Base-by-base conservation (phyloP, 1,140 invertebrate genomes). In the Drosophila nebulosa region DNA sequence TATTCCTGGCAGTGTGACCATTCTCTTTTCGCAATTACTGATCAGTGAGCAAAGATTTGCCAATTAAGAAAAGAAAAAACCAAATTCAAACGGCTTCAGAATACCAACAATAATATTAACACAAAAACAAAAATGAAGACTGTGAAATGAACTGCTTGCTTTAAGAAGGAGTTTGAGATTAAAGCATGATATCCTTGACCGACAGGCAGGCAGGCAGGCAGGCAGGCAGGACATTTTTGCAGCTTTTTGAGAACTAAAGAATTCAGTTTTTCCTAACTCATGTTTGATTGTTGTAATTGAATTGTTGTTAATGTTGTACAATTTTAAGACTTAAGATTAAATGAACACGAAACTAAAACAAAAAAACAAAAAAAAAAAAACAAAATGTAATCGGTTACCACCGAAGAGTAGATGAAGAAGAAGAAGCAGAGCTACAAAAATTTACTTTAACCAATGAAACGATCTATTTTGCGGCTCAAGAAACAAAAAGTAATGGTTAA, bases 231-330 rank as follows among this genome's bases (percentile, higher is more conserved):
- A 24, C 24, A 24, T 1, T 3, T 32, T 32, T 32, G 3, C 30
- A 32, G 30, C 10, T 32, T 32, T 32, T 32, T 32, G 1, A 32
- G 30, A 3, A 32, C 10, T 32, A 10, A 3, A 21, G 16, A 18
- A 46, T 18, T 46, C 30, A 12, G 18, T 18, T 46, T 21, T 21
- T 10, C 56, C 21, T n/a, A 36, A n/a, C 32, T 36, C 30, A 58
- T 24, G n/a, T 7, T 58, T 55, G 52, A 84, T 77, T 86, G 74
- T 84, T 75, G 81, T 77, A 80, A 74, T 74, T 78, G 70, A 65
- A 81, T 70, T 81, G 78, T 83, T 78, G 70, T 78, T 74, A 69
- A 69, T 69, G 72, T 75, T 59, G 35, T 56, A 68, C 42, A 55
- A 53, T 61, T 56, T 69, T 42, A 65, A 22, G 24, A 60, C 51